Percentiles rank a stretch among this genome's conserved stretches.
Evolutionary conservation across 2,888 invertebrate species (phyloP).

Genomic region (Lamellibrachia satsuma): DNA sequence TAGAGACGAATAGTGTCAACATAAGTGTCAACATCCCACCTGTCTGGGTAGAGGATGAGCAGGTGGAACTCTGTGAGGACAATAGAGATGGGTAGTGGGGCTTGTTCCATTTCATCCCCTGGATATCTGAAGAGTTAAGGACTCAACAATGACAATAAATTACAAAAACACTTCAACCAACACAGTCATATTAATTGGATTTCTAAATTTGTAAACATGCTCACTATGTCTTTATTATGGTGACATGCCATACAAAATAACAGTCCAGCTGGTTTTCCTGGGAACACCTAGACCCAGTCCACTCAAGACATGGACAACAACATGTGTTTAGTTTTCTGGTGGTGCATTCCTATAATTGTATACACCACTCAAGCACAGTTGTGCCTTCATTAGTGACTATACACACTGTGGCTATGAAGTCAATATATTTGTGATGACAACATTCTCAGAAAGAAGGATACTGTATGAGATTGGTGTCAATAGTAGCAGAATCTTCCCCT

Average conservation of each 20-base stretch:
- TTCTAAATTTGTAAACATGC: background rate
- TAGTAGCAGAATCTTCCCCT: slow-evolving; percentile 54
- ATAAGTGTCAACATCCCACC: slow-evolving; percentile 54
- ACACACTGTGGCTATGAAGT: background rate
- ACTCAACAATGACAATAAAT: background rate
- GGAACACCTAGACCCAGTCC: background rate
- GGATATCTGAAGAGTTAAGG: slow-evolving; percentile 47
- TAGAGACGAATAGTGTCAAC: no score
- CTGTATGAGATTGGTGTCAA: slow-evolving; percentile 56
- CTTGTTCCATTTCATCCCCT: slow-evolving; percentile 51
- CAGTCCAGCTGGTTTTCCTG: background rate
- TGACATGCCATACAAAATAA: background rate
- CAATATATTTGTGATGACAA: no score
- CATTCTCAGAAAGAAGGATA: slow-evolving; percentile 37
- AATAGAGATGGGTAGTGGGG: slow-evolving; percentile 73
- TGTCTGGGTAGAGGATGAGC: slow-evolving; percentile 82
- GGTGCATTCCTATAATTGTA: background rate
- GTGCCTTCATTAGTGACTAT: background rate
- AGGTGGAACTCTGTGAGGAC: slow-evolving; percentile 91
- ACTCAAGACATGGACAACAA: background rate
- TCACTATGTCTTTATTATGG: background rate
- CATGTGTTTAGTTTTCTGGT: background rate
- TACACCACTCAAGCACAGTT: background rate
- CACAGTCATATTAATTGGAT: background rate
- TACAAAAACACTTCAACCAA: background rate